These are phyloP conservation scores for Erinaceus europaeus DNA, from an alignment of 2,113 vertebrate species.

Conservation along the genomic window DNA sequence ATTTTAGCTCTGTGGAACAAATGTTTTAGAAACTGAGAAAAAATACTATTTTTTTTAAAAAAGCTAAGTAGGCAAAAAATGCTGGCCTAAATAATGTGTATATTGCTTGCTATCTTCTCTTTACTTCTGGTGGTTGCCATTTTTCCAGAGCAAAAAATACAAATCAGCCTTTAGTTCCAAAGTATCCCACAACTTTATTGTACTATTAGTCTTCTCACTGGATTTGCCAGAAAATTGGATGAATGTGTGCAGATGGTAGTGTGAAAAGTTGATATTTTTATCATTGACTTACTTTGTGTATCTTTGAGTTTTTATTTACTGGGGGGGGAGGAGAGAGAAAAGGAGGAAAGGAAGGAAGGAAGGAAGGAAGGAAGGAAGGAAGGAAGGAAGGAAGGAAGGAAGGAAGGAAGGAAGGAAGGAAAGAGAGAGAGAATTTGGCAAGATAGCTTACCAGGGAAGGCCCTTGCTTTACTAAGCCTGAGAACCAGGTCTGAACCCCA, in stretches of 20 bases:
- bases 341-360: too few relatives aligned
- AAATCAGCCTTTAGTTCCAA: not conserved
- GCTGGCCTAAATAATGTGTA: not conserved
- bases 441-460: too few relatives aligned
- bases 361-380: too few relatives aligned
- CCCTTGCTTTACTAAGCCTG: too few relatives aligned
- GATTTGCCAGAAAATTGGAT: not conserved
- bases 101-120: slow-evolving; percentile 17
- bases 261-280: slow-evolving; percentile 14
- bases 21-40: not conserved
- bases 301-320: too few relatives aligned
- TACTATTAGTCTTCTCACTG: not conserved
- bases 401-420: too few relatives aligned
- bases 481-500: too few relatives aligned
- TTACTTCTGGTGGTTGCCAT: not conserved
- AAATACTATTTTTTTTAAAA: not conserved
- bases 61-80: not conserved
- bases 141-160: slow-evolving; percentile 16
- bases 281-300: not conserved
- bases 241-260: not conserved
- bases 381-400: too few relatives aligned
- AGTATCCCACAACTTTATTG: not conserved
- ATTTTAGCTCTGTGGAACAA: not conserved
- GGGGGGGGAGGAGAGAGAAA: too few relatives aligned
- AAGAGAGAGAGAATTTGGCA: too few relatives aligned